phyloP scores from a whole-genome alignment of 2,797 vertebrate genomes.

The Thalassophryne amazonica region DNA sequence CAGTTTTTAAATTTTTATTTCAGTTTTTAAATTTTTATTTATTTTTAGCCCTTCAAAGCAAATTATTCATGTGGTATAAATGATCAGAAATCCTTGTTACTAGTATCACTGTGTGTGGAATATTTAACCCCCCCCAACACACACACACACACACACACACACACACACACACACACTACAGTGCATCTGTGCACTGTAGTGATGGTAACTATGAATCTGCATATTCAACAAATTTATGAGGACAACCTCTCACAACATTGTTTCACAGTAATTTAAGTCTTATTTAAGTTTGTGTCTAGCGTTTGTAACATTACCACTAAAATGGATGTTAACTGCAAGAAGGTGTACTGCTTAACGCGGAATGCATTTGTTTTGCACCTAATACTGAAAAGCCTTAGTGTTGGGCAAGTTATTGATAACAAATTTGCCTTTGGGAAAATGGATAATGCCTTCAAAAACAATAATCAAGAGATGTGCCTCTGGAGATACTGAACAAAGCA shows the following conservation, averaged over 20 bases:
- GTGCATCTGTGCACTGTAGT: too few species aligned
- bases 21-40: too few species aligned
- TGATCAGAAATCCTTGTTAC: too few species aligned
- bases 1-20: too few species aligned
- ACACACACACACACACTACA: too few species aligned
- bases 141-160: too few species aligned
- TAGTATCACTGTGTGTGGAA: too few species aligned
- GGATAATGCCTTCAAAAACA: constrained; percentile 63
- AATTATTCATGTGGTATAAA: too few species aligned
- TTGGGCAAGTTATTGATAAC: constrained; percentile 51
- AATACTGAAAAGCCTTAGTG: constrained; percentile 70
- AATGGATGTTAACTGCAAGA: constrained; percentile 37
- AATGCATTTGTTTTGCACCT: constrained; percentile 72
- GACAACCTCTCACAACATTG: constrained; percentile 22
- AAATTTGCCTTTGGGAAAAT: constrained; percentile 57
- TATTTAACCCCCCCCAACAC: too few species aligned
- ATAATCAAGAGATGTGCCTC: constrained; percentile 71
- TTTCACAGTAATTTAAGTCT: constrained; percentile 47
- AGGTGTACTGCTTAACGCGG: constrained; percentile 41
- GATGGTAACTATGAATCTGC: too few species aligned
- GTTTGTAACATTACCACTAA: constrained; percentile 37
- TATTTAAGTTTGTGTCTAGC: constrained; percentile 48
- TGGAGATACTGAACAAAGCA: constrained; percentile 57
- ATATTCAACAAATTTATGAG: constrained; percentile 21
- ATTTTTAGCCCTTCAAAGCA: too few species aligned